Conservation (phyloP, 2,797 vertebrate genomes). For the Enteromius anoplus region DNA sequence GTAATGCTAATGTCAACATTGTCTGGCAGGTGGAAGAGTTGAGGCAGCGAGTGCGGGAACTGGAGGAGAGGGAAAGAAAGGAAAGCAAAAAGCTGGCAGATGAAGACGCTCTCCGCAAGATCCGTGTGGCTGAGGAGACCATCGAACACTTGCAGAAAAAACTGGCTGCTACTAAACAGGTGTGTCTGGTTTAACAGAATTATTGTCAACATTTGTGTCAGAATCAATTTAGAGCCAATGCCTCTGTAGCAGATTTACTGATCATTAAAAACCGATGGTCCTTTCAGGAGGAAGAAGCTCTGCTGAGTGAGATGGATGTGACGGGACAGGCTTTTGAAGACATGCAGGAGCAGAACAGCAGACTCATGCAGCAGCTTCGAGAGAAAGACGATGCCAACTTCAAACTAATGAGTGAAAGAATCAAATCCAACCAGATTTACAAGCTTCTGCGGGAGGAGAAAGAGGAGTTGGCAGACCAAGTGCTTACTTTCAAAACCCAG, state of each 20-base stretch:
- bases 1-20: slow-evolving; percentile 14
- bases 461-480: slow-evolving; percentile 91
- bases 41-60: slow-evolving; percentile 83
- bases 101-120: slow-evolving; percentile 90
- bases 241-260: slow-evolving; percentile 48
- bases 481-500: slow-evolving; percentile 91
- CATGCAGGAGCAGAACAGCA: slow-evolving; percentile 96
- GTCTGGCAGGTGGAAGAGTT: slow-evolving; percentile 85
- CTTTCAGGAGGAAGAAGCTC: slow-evolving; percentile 86
- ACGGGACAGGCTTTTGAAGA: slow-evolving; percentile 94
- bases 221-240: slow-evolving; percentile 41
- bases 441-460: slow-evolving; percentile 93
- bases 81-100: slow-evolving; percentile 94
- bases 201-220: neutral
- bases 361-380: slow-evolving; percentile 88
- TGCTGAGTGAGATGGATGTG: slow-evolving; percentile 93
- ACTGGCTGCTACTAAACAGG: slow-evolving; percentile 91
- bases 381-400: slow-evolving; percentile 96
- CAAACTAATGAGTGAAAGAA: slow-evolving; percentile 93
- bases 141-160: slow-evolving; percentile 94
- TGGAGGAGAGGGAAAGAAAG: slow-evolving; percentile 89
- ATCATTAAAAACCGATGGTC: slow-evolving; percentile 8
- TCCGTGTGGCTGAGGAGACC: slow-evolving; percentile 88
- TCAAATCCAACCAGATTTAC: slow-evolving; percentile 96
- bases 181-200: slow-evolving; percentile 51